phyloP scores from a whole-genome alignment of 2,797 vertebrate genomes.

The Apogon talboti region DNA sequence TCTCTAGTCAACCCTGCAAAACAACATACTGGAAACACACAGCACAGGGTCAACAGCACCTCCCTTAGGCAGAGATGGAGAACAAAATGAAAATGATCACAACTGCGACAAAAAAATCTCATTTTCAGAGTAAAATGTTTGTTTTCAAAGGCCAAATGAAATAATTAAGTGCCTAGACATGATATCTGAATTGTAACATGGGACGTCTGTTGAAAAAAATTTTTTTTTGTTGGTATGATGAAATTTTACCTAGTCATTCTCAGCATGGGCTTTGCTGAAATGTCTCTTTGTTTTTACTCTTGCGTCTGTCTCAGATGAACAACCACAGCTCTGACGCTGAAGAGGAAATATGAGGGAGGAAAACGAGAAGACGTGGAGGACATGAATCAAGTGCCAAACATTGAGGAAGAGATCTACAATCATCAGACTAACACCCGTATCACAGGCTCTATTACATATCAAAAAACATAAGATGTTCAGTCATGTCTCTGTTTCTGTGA shows the following conservation, averaged over 20 bases:
- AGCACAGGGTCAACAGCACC: too few relatives aligned
- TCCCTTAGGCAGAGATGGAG: too few relatives aligned
- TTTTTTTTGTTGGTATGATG: neutral
- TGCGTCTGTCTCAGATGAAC: slow-evolving; percentile 76
- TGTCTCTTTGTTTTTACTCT: slow-evolving; percentile 50
- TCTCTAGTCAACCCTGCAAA: too few relatives aligned
- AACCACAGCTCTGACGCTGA: slow-evolving; percentile 82
- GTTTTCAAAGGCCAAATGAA: neutral
- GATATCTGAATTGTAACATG: neutral
- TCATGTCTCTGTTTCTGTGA: slow-evolving; percentile 32
- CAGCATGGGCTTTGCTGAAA: slow-evolving; percentile 46
- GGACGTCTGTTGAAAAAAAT: slow-evolving; percentile 23
- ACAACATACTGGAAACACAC: too few relatives aligned
- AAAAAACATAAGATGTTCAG: slow-evolving; percentile 35
- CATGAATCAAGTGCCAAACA: slow-evolving; percentile 73
- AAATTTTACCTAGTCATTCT: slow-evolving; percentile 52
- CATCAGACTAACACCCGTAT: slow-evolving; percentile 38
- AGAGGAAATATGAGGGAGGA: slow-evolving; percentile 80
- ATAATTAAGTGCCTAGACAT: neutral
- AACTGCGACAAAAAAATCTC: too few relatives aligned
- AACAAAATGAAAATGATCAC: too few relatives aligned
- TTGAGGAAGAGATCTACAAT: slow-evolving; percentile 70
- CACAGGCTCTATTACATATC: slow-evolving; percentile 54
- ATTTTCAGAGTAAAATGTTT: too few relatives aligned
- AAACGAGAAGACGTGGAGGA: slow-evolving; percentile 36